Evolutionary conservation across 2,113 vertebrate species (phyloP).

Genomic region (Cyrtonyx montezumae): DNA sequence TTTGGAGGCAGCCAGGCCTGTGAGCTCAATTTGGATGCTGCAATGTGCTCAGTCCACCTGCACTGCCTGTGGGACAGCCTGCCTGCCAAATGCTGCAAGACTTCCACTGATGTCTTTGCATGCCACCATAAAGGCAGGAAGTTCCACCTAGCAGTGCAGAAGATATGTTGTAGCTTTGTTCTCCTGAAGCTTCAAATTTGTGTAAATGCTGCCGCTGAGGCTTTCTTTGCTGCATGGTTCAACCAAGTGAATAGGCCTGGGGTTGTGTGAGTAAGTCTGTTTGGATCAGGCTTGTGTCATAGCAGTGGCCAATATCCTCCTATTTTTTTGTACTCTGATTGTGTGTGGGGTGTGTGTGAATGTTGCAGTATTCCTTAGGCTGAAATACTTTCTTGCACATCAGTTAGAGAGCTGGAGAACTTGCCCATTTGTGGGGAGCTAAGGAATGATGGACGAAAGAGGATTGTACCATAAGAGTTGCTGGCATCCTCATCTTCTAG

Average conservation of each 20-base stretch:
- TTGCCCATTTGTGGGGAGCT: neutral
- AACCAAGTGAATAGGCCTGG: neutral
- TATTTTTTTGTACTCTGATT: neutral
- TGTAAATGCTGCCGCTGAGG: neutral
- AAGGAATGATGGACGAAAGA: neutral
- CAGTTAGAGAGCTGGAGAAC: neutral
- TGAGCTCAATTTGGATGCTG: rapidly evolving
- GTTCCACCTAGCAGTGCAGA: neutral
- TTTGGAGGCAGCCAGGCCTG: rapidly evolving
- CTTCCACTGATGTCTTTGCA: rapidly evolving
- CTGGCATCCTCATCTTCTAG: neutral
- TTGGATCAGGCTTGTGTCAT: neutral
- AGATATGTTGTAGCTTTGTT: neutral
- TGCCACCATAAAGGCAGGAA: neutral
- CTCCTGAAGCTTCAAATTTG: neutral
- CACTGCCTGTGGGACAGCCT: neutral
- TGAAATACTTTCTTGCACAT: neutral
- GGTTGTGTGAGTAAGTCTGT: neutral
- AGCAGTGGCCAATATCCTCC: neutral
- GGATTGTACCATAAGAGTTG: neutral
- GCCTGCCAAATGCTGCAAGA: neutral
- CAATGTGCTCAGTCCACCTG: neutral
- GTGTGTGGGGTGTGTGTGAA: neutral
- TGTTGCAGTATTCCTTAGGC: neutral
- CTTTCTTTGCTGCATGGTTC: neutral